phyloP scores from a whole-genome alignment of 2,888 invertebrate species.

The Cataglyphis livida region DNA sequence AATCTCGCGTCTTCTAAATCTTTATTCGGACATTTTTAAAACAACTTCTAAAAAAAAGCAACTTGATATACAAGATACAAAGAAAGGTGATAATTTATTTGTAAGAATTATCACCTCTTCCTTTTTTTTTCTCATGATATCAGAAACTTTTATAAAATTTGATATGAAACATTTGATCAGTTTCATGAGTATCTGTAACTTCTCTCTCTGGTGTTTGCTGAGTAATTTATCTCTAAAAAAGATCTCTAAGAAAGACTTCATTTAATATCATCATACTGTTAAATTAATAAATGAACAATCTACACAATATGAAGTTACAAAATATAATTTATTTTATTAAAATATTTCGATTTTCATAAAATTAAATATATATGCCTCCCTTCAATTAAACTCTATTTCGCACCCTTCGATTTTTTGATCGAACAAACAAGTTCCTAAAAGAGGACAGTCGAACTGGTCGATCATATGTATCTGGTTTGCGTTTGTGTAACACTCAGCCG shows the following conservation, averaged over 20 bases:
- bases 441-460: constrained; percentile 6
- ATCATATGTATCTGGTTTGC: constrained; percentile 37
- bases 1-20: not conserved
- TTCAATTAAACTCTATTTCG: constrained; percentile 20
- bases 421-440: constrained; percentile 15
- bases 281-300: constrained; percentile 8
- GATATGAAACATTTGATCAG: not conserved
- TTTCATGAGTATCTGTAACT: not conserved
- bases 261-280: not conserved
- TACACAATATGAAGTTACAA: not conserved
- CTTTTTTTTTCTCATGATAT: not conserved
- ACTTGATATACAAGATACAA: not conserved
- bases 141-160: not conserved
- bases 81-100: constrained; percentile 1
- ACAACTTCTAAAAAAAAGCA: not conserved
- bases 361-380: not conserved
- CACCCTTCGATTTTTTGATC: constrained; percentile 1
- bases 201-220: not conserved
- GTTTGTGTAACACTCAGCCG: constrained; percentile 39
- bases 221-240: not conserved
- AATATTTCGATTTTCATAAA: not conserved
- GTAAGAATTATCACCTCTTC: not conserved
- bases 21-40: not conserved
- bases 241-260: not conserved
- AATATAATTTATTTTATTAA: not conserved